Base-by-base conservation (phyloP, 1,140 invertebrate genomes). In the Pomacea maculata region DNA sequence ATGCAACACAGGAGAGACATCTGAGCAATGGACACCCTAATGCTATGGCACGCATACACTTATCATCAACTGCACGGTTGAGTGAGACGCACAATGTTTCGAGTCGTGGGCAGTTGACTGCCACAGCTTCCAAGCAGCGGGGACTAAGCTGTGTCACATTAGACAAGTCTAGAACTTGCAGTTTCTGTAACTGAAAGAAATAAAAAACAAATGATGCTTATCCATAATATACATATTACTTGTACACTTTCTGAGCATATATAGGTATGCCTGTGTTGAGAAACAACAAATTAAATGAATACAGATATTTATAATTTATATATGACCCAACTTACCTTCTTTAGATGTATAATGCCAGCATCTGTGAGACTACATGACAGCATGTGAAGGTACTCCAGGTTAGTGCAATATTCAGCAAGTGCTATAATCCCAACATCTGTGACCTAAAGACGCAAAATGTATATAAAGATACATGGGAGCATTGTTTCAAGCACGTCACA, bases 61-160 rank as follows among this genome's bases (percentile, higher is more conserved):
- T 64, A 70, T 89, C 88, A 75, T 85, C 85, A 15, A 89, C 76
- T 29, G 75, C 70, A n/a, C 79, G 74, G 45, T 87, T 87, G 63
- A 89, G 83, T 1, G 87, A 88, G 15, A 89, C 55, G 78, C 88
- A 87, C 65, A 89, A 63, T 65, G 81, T 84, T 68, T 85, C 83
- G n/a, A 89, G 82, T 17, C 83, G 64, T 52, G 76, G 77, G 80
- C 88, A 89, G 67, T 82, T 63, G 21, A 75, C 67, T 10, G 84
- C 82, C 34, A 88, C 73, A 19, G 78, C 79, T 19, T 83, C 80
- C 15, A 89, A 78, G 25, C 81, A 79, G 19, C 79, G 75, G 7
- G 84, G 79, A 52, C 80, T 85, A 14, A 89, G 68, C 21, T 83
- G 80, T 45, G 80, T 78, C 34, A 87, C 78, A 70, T 86, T 85